Evolutionary conservation across 2,888 invertebrate genomes (phyloP).

Genomic region (Tanypteryx hageni): DNA sequence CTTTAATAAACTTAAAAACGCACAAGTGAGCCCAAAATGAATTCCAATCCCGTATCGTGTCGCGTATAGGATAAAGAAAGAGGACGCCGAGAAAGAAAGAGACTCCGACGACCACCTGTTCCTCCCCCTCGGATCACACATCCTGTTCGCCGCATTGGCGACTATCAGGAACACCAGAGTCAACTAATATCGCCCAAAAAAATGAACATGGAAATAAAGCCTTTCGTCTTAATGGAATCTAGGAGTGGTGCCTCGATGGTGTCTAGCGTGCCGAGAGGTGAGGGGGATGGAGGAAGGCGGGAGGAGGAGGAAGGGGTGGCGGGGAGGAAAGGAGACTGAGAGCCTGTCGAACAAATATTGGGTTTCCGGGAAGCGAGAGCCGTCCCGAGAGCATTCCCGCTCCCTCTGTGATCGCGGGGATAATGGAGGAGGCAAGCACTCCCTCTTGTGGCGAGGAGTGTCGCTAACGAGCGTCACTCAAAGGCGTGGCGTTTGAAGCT

Average conservation of each 20-base stretch:
- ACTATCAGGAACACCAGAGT: not conserved
- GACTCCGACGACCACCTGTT: constrained; percentile 48
- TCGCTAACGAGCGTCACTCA: constrained; percentile 21
- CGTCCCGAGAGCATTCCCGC: not conserved
- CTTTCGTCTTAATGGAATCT: no score
- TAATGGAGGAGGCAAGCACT: constrained; percentile 21
- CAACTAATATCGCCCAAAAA: not conserved
- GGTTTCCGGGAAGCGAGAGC: constrained; percentile 30
- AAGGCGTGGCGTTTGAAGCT: not conserved
- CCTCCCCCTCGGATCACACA: not conserved
- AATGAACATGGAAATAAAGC: not conserved
- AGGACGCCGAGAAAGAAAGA: not conserved
- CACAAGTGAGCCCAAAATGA: no score
- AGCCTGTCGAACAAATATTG: constrained; percentile 6
- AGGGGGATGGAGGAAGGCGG: not conserved
- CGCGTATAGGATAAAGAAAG: not conserved
- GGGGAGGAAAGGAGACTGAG: not conserved
- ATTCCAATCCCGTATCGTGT: not conserved
- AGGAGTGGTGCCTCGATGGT: no score
- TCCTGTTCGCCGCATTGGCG: not conserved
- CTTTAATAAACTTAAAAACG: no score
- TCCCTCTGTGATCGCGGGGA: not conserved
- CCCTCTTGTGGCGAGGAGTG: not conserved
- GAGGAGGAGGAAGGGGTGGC: not conserved
- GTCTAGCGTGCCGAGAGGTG: not conserved